Conservation (phyloP, 2,797 vertebrate genomes). For the Pagetopsis macropterus region DNA sequence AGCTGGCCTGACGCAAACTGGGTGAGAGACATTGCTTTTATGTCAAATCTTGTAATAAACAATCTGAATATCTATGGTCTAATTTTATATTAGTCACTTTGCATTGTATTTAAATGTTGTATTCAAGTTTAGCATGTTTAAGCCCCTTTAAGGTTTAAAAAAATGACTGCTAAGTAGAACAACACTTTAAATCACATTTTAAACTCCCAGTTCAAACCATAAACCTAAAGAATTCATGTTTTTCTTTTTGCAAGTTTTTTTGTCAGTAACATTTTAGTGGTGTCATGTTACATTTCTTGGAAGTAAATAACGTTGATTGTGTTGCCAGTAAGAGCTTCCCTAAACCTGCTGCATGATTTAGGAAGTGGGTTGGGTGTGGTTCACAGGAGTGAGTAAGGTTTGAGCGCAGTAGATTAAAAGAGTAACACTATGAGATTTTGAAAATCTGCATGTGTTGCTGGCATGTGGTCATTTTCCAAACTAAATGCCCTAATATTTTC, state of each 20-base stretch:
- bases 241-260: not conserved
- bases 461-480: not conserved
- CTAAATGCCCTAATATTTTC: not conserved
- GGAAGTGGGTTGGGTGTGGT: not conserved
- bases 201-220: not conserved
- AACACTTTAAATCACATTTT: not conserved
- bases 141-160: too few relatives aligned
- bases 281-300: not conserved
- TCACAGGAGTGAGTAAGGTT: not conserved
- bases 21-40: constrained; percentile 31
- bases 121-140: too few relatives aligned
- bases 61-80: not conserved
- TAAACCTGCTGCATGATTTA: not conserved
- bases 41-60: not conserved
- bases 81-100: not conserved
- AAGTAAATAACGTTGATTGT: not conserved
- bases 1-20: not conserved
- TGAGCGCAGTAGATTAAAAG: not conserved
- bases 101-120: not conserved
- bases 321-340: not conserved
- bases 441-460: not conserved
- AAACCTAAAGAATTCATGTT: not conserved
- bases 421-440: not conserved
- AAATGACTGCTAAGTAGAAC: too few relatives aligned
- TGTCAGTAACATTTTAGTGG: not conserved